A percentile compares a stretch with the other conserved stretches of the same genome.
Conservation (phyloP, 2,797 vertebrate species). For the Lacerta viridis region DNA sequence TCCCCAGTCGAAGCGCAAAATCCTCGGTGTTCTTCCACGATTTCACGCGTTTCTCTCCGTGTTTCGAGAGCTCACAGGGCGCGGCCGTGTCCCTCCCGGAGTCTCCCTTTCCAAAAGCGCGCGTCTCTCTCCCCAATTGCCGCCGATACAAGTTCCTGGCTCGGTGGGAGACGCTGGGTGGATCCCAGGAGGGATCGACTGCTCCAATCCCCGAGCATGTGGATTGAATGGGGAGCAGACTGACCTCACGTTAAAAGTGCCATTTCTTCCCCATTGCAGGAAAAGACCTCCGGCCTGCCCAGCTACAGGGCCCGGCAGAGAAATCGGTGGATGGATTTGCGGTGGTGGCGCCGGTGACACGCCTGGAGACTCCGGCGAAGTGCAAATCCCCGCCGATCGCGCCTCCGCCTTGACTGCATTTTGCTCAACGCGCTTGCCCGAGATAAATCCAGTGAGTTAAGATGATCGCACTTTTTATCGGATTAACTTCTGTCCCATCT, state of each 20-base stretch:
- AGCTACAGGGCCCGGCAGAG: neutral
- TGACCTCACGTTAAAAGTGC: neutral
- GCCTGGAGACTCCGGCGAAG: neutral
- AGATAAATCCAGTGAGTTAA: neutral
- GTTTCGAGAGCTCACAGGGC: neutral
- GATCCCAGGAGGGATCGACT: too few relatives aligned
- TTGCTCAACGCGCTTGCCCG: neutral
- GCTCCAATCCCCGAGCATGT: neutral
- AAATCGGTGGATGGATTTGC: neutral
- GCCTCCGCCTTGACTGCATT: neutral
- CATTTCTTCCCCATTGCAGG: neutral
- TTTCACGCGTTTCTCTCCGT: neutral
- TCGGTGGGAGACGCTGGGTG: neutral
- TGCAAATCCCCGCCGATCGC: too few relatives aligned
- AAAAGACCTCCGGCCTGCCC: too few relatives aligned
- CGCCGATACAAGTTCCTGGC: neutral
- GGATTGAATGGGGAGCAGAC: neutral
- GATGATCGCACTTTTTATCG: neutral
- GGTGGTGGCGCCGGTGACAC: neutral
- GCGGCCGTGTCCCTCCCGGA: neutral
- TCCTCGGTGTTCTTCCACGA: too few relatives aligned
- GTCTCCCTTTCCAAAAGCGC: too few relatives aligned
- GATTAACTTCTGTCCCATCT: neutral
- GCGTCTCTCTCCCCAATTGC: neutral
- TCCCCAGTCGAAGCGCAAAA: neutral